These are phyloP conservation scores for Fistularia commersonii DNA, from an alignment of 2,797 vertebrate species.

Conservation along the genomic window DNA sequence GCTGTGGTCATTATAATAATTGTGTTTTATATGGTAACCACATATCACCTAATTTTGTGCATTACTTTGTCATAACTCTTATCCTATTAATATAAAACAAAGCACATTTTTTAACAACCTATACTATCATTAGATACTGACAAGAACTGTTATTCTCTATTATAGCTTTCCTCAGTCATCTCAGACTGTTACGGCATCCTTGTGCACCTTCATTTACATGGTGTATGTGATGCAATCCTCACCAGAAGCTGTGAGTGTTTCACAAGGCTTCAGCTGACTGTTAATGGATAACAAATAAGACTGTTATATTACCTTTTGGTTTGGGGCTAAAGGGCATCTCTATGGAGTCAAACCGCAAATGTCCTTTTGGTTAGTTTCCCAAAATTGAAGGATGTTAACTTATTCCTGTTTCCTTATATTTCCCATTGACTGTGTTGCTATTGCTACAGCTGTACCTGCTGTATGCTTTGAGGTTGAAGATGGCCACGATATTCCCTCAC, in stretches of 20 bases:
- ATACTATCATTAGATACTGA: slow-evolving; percentile 46
- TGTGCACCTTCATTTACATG: slow-evolving; percentile 52
- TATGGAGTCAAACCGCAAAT: slow-evolving; percentile 21
- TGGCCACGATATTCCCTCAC: slow-evolving; percentile 8
- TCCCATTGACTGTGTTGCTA: slow-evolving; percentile 38
- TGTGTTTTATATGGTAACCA: slow-evolving; percentile 24
- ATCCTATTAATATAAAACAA: slow-evolving; percentile 30
- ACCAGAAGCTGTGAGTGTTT: slow-evolving; percentile 48
- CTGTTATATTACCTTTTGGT: neutral
- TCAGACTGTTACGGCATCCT: slow-evolving; percentile 74
- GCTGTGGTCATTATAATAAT: slow-evolving; percentile 25
- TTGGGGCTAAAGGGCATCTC: slow-evolving; percentile 33
- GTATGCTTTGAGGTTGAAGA: slow-evolving; percentile 11
- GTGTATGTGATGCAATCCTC: slow-evolving; percentile 44
- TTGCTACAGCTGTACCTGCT: slow-evolving; percentile 25
- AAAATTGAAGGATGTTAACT: slow-evolving; percentile 20
- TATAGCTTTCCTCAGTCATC: slow-evolving; percentile 62
- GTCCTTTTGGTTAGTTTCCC: slow-evolving; percentile 31
- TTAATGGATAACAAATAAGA: slow-evolving; percentile 48
- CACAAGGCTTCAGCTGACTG: slow-evolving; percentile 70
- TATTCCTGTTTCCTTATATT: slow-evolving; percentile 40
- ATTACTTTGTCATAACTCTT: slow-evolving; percentile 31
- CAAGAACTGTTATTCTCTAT: slow-evolving; percentile 69
- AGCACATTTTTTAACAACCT: slow-evolving; percentile 11
- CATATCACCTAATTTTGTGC: slow-evolving; percentile 26